A percentile compares a stretch with the other conserved stretches of the same genome.
Conservation (phyloP, 2,888 invertebrate genomes). For the Drosophila anomelani region DNA sequence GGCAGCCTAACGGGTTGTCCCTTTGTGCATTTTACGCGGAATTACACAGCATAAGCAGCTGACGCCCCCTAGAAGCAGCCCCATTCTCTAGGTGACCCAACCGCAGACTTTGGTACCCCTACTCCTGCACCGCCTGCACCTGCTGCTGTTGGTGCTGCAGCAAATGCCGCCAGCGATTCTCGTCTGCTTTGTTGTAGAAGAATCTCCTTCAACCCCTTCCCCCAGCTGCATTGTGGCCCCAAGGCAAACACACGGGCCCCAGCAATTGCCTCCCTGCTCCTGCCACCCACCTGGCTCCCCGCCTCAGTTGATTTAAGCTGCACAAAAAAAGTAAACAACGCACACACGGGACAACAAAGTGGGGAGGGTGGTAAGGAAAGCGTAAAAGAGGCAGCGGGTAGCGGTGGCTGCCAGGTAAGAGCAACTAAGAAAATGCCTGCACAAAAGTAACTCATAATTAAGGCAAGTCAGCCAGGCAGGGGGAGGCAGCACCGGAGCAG, state of each 20-base stretch:
- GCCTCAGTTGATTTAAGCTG: slow-evolving; percentile 65
- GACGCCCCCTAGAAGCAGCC: slow-evolving; percentile 33
- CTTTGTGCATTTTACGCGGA: slow-evolving; percentile 80
- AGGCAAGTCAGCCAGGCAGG: slow-evolving; percentile 56
- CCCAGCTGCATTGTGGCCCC: slow-evolving; percentile 65
- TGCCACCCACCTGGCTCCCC: background rate
- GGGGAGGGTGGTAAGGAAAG: background rate
- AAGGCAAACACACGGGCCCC: slow-evolving; percentile 68
- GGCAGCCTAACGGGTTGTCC: slow-evolving; percentile 53
- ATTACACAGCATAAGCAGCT: slow-evolving; percentile 76
- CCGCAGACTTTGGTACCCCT: slow-evolving; percentile 31
- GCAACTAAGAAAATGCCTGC: slow-evolving; percentile 71
- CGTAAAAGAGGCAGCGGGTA: background rate
- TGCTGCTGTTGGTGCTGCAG: slow-evolving; percentile 50
- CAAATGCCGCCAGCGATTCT: slow-evolving; percentile 69
- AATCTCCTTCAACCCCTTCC: slow-evolving; percentile 27
- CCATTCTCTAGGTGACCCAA: slow-evolving; percentile 27
- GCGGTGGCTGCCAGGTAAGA: slow-evolving; percentile 15
- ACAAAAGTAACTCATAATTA: slow-evolving; percentile 80
- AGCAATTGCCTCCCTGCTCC: slow-evolving; percentile 60
- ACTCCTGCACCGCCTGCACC: slow-evolving; percentile 15
- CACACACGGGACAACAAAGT: slow-evolving; percentile 19
- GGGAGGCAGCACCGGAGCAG: background rate
- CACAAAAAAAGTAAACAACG: slow-evolving; percentile 60
- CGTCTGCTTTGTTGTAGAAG: slow-evolving; percentile 69